A percentile compares a stretch with the other conserved stretches of the same genome.
Conservation (phyloP, 2,797 vertebrate species). For the Acanthornis magna region DNA sequence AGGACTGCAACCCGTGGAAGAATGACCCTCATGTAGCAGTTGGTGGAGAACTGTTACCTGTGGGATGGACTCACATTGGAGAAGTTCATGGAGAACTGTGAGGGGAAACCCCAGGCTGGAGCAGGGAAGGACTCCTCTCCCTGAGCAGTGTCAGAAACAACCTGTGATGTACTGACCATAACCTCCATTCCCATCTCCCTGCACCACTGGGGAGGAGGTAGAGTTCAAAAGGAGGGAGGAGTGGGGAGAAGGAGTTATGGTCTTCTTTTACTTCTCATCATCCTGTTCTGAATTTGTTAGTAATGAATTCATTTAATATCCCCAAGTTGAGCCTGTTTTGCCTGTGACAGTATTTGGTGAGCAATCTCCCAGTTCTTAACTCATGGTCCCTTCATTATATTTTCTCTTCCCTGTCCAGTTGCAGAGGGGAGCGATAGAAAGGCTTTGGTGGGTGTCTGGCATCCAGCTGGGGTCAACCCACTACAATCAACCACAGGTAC, state of each 20-base stretch:
- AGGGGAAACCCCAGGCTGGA: accelerated
- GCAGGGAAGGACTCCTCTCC: neutral
- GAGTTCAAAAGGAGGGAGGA: neutral
- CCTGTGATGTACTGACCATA: neutral
- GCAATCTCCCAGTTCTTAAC: neutral
- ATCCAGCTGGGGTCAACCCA: neutral
- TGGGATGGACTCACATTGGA: accelerated
- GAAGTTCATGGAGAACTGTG: accelerated
- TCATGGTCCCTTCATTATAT: neutral
- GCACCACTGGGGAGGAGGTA: neutral
- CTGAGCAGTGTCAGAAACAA: neutral
- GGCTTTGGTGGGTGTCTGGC: neutral
- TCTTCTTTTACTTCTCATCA: neutral
- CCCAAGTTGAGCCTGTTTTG: neutral
- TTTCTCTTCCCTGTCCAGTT: neutral
- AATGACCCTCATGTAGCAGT: neutral
- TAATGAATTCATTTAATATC: neutral
- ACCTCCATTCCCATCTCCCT: neutral
- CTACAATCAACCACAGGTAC: neutral
- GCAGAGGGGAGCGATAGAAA: neutral
- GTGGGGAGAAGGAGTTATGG: neutral
- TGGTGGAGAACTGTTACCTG: accelerated
- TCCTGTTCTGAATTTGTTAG: neutral
- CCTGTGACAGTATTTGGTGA: neutral
- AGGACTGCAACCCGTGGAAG: accelerated